phyloP scores from a whole-genome alignment of 2,888 invertebrate genomes.

The Drosophila paucipuncta region DNA sequence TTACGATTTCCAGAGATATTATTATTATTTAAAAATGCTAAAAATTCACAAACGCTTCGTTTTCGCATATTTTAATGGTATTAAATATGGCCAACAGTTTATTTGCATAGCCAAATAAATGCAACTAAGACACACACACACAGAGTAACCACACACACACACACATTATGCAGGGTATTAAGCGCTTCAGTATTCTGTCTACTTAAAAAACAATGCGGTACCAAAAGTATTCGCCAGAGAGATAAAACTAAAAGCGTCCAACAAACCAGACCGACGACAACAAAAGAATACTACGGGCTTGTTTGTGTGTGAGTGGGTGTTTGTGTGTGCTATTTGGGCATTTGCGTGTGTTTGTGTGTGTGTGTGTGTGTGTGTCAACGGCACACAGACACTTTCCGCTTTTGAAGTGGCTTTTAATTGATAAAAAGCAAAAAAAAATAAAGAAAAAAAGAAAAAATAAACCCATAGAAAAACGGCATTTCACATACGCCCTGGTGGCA shows the following conservation, averaged over 20 bases:
- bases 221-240: slow-evolving; percentile 53
- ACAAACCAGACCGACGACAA: slow-evolving; percentile 70
- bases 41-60: not conserved
- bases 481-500: slow-evolving; percentile 75
- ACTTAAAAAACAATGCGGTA: slow-evolving; percentile 38
- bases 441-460: slow-evolving; percentile 29
- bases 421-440: slow-evolving; percentile 68
- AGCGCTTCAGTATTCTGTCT: slow-evolving; percentile 2
- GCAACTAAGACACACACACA: too few species aligned
- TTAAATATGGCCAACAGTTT: not conserved
- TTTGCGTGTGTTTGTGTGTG: slow-evolving; percentile 54
- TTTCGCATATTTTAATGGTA: not conserved
- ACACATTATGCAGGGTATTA: slow-evolving; percentile 31
- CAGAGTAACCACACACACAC: not conserved
- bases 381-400: slow-evolving; percentile 77
- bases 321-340: slow-evolving; percentile 45
- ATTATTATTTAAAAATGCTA: not conserved
- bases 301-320: slow-evolving; percentile 30
- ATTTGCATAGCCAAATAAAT: not conserved
- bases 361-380: slow-evolving; percentile 68
- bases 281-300: slow-evolving; percentile 59
- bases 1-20: not conserved
- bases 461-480: slow-evolving; percentile 59
- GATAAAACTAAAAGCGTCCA: slow-evolving; percentile 75
- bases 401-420: slow-evolving; percentile 83